phyloP scores from a whole-genome alignment of 2,888 invertebrate species.

The Parapristionchus giblindavisi region DNA sequence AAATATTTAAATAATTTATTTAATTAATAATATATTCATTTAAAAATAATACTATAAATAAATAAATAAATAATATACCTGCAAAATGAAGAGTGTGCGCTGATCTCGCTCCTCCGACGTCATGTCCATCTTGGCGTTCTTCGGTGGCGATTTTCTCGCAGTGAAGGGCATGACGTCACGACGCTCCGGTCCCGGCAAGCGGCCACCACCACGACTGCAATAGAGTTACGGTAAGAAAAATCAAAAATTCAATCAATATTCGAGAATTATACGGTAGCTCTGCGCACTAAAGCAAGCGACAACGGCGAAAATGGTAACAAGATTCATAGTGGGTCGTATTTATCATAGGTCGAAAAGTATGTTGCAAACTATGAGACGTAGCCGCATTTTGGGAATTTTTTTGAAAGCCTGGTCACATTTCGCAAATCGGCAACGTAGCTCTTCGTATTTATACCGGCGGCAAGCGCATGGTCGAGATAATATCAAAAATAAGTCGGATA shows the following conservation, averaged over 20 bases:
- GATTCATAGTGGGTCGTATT: too few relatives aligned
- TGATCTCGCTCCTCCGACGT: slow-evolving; percentile 97
- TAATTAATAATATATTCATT: not conserved
- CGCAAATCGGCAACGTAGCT: too few relatives aligned
- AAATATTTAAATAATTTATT: too few relatives aligned
- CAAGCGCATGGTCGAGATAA: too few relatives aligned
- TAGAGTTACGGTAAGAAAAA: not conserved
- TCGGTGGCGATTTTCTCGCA: slow-evolving; percentile 65
- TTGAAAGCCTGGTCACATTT: too few relatives aligned
- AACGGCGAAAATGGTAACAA: too few relatives aligned
- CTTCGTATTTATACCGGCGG: too few relatives aligned
- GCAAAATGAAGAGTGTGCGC: slow-evolving; percentile 99
- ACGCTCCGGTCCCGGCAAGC: slow-evolving; percentile 79
- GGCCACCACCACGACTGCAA: slow-evolving; percentile 68
- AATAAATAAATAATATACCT: slow-evolving; percentile 74
- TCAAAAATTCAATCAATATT: not conserved
- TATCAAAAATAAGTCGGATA: too few relatives aligned
- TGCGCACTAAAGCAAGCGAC: too few relatives aligned
- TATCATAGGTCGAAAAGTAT: too few relatives aligned
- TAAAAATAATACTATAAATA: not conserved
- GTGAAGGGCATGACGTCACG: slow-evolving; percentile 70
- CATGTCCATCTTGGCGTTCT: slow-evolving; percentile 71
- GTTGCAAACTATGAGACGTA: too few relatives aligned
- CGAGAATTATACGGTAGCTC: not conserved
- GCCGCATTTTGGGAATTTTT: too few relatives aligned